A percentile compares a stretch with the other conserved stretches of the same genome.
Conservation (phyloP, 2,888 invertebrate species). For the Zelleria hepariella region DNA sequence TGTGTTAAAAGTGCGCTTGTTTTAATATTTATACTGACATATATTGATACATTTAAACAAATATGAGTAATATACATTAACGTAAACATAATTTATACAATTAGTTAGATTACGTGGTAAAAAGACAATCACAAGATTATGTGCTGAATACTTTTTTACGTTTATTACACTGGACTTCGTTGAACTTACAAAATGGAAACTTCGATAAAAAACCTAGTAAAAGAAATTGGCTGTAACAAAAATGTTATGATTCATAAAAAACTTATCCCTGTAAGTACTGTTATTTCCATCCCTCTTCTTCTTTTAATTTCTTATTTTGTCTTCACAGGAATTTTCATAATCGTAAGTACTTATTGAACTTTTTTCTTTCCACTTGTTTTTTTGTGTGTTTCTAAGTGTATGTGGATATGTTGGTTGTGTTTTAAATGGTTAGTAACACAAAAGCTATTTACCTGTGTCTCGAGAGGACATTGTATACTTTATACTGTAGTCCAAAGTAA, state of each 20-base stretch:
- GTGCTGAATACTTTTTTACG: not conserved
- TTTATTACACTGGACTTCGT: not conserved
- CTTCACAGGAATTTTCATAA: not conserved
- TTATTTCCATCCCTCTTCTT: not conserved
- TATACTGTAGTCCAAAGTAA: constrained; percentile 32
- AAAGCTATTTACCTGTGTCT: constrained; percentile 49
- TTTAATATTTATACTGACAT: not conserved
- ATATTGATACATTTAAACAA: not conserved
- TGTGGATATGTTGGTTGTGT: constrained; percentile 13
- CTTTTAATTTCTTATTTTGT: not conserved
- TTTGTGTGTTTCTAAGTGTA: not conserved
- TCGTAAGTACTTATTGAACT: not conserved
- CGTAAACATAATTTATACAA: not conserved
- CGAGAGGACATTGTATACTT: constrained; percentile 44
- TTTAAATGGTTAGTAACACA: constrained; percentile 22
- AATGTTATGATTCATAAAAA: constrained; percentile 13
- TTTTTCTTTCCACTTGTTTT: not conserved
- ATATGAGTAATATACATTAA: not conserved
- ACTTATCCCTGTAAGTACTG: not conserved
- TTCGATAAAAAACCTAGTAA: constrained; percentile 4
- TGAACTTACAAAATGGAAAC: constrained; percentile 3
- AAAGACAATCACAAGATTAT: not conserved
- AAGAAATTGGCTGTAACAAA: constrained; percentile 22
- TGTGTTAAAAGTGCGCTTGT: not conserved
- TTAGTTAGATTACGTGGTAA: not conserved